Percentiles rank a stretch among this genome's conserved stretches.
Evolutionary conservation across 1,140 invertebrate genomes (phyloP).

Genomic region (Macrosteles quadrilineatus): DNA sequence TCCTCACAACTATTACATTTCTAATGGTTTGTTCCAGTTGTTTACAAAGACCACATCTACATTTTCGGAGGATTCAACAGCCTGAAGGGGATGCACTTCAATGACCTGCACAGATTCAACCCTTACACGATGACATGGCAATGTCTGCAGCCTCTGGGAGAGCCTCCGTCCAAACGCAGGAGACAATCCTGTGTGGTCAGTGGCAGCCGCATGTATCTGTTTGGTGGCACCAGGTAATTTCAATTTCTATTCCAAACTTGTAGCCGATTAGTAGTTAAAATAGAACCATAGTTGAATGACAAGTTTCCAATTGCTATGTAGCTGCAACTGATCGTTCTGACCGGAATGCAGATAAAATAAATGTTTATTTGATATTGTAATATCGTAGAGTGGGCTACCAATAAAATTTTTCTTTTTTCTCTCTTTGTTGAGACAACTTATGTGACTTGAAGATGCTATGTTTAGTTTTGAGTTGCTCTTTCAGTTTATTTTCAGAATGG

Average conservation of each 20-base stretch:
- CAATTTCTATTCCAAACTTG: constrained; percentile 21
- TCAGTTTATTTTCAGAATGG: too few relatives aligned
- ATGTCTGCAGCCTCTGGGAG: constrained; percentile 57
- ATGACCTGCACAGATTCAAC: constrained; percentile 77
- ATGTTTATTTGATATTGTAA: background rate
- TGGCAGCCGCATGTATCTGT: constrained; percentile 71
- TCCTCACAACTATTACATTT: too few relatives aligned
- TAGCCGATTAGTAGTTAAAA: constrained; percentile 17
- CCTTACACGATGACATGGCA: constrained; percentile 63
- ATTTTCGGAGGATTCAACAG: constrained; percentile 90
- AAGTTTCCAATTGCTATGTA: constrained; percentile 33
- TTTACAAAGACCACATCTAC: constrained; percentile 73
- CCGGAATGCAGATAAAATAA: constrained; percentile 33
- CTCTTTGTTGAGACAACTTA: too few relatives aligned
- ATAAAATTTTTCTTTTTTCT: background rate
- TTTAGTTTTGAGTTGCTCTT: too few relatives aligned
- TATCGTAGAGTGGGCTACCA: background rate
- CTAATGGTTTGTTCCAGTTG: constrained; percentile 59
- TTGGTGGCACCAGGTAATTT: constrained; percentile 79
- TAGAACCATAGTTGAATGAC: constrained; percentile 25
- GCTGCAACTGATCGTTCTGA: constrained; percentile 36
- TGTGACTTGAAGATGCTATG: too few relatives aligned
- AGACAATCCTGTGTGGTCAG: constrained; percentile 77
- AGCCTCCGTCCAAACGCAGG: constrained; percentile 66
- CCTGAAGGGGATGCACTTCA: constrained; percentile 70